These are phyloP conservation scores for Timandra comae DNA, from an alignment of 2,888 invertebrate genomes.

Conservation along the genomic window DNA sequence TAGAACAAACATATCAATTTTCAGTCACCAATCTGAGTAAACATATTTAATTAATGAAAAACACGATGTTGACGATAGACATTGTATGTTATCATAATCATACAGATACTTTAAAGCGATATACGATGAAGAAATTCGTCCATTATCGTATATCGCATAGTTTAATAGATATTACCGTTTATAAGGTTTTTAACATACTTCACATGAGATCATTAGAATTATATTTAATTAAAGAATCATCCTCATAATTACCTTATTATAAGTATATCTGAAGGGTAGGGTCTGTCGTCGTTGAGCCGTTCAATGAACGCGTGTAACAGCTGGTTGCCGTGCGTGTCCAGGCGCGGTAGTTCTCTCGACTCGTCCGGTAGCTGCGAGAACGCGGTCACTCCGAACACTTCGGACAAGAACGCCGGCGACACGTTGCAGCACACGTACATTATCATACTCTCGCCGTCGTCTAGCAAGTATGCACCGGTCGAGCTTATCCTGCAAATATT, in stretches of 20 bases:
- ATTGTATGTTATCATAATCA: too few species aligned
- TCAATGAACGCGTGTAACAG: slow-evolving; percentile 87
- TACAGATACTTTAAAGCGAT: too few species aligned
- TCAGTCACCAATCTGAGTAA: too few species aligned
- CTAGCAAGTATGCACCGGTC: slow-evolving; percentile 93
- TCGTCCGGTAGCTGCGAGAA: slow-evolving; percentile 86
- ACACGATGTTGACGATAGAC: too few species aligned
- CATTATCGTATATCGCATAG: too few species aligned
- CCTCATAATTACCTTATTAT: slow-evolving; percentile 90
- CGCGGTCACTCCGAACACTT: slow-evolving; percentile 85
- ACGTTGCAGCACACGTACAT: slow-evolving; percentile 90
- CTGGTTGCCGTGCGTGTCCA: slow-evolving; percentile 85
- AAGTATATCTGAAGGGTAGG: slow-evolving; percentile 85
- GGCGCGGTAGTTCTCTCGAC: slow-evolving; percentile 84
- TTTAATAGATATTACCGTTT: too few species aligned
- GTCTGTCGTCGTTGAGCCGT: slow-evolving; percentile 89
- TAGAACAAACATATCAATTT: too few species aligned
- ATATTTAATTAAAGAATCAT: too few species aligned
- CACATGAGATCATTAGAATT: too few species aligned
- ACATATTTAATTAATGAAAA: too few species aligned
- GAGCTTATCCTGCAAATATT: slow-evolving; percentile 80
- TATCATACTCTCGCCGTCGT: slow-evolving; percentile 88
- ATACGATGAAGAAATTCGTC: too few species aligned
- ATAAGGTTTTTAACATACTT: too few species aligned
- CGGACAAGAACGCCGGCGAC: slow-evolving; percentile 83